Conservation (phyloP, 1,140 invertebrate genomes). For the Fopius arisanus region DNA sequence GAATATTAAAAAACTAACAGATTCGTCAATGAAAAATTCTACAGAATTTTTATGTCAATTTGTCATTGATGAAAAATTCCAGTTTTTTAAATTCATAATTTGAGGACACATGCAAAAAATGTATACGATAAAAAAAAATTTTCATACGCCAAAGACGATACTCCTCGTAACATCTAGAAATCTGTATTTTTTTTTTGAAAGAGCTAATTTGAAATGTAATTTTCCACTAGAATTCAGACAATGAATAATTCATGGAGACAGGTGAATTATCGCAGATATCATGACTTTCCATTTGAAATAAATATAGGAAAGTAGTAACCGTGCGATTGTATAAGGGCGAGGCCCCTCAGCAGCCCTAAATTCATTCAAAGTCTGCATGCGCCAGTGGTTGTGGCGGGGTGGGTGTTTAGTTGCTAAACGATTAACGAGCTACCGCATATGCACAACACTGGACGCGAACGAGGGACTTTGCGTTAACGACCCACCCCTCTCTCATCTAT, state of each 20-base stretch:
- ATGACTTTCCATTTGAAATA: constrained; percentile 2
- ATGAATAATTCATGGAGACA: background rate
- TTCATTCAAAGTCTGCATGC: constrained; percentile 13
- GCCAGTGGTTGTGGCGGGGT: background rate
- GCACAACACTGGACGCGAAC: background rate
- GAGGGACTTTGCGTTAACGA: constrained; percentile 13
- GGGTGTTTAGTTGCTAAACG: constrained; percentile 20
- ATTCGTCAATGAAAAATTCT: no score
- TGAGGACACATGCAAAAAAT: no score
- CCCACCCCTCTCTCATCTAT: background rate
- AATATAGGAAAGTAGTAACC: background rate
- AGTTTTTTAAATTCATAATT: no score
- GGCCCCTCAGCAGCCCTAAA: constrained; percentile 15
- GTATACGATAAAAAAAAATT: no score
- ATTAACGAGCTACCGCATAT: constrained; percentile 26
- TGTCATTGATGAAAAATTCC: no score
- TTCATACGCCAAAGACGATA: no score
- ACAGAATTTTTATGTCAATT: no score
- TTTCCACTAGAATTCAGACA: background rate
- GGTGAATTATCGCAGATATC: background rate
- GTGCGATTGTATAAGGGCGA: background rate
- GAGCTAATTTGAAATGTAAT: no score
- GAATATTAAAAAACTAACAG: no score
- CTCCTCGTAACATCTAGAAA: no score
- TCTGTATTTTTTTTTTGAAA: no score